Conservation (phyloP, 2,888 invertebrate species). For the Drosophila histrio region DNA sequence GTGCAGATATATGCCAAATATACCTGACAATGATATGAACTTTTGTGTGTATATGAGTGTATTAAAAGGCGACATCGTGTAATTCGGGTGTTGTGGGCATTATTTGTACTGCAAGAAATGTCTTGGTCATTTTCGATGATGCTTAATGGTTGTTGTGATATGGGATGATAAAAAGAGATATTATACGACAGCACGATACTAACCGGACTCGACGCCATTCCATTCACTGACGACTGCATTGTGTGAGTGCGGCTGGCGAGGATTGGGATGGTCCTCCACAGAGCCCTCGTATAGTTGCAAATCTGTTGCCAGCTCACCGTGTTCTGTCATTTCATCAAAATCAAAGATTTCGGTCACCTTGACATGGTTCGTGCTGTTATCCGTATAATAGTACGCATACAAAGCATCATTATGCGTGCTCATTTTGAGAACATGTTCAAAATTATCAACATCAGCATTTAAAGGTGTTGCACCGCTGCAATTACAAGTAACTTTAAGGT, state of each 20-base stretch:
- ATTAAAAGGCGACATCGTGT: conserved; percentile 82
- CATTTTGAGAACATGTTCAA: conserved; percentile 90
- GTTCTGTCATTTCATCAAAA: conserved; percentile 87
- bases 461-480: conserved; percentile 81
- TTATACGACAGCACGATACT: conserved; percentile 27
- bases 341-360: conserved; percentile 96
- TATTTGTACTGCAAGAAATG: conserved; percentile 82
- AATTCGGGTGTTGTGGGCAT: conserved; percentile 82
- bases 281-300: conserved; percentile 82
- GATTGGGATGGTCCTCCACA: conserved; percentile 83
- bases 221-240: conserved; percentile 83
- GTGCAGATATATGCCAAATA: conserved; percentile 6
- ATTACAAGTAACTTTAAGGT: not conserved
- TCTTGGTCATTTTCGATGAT: conserved; percentile 25
- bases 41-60: conserved; percentile 40
- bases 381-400: conserved; percentile 96
- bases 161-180: not conserved
- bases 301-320: conserved; percentile 87
- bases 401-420: conserved; percentile 93
- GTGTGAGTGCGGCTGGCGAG: conserved; percentile 79
- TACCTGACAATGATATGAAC: conserved; percentile 64
- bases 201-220: conserved; percentile 84
- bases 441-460: conserved; percentile 86
- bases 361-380: conserved; percentile 91
- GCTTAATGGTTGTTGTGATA: conserved; percentile 31